These are phyloP conservation scores for Brachypterus glaber DNA, from an alignment of 2,888 invertebrate species.

Conservation along the genomic window DNA sequence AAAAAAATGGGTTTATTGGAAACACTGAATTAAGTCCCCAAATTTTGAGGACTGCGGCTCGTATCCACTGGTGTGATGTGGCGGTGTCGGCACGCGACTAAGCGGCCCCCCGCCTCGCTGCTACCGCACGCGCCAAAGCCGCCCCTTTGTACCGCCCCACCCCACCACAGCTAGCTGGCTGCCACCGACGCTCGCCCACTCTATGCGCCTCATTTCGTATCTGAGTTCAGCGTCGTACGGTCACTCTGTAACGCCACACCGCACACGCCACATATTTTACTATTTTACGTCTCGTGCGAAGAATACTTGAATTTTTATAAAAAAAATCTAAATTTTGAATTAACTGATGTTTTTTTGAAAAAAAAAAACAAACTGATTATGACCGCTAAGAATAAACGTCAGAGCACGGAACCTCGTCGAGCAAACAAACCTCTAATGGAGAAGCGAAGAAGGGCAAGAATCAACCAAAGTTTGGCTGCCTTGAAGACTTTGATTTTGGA, in stretches of 20 bases:
- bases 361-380: slow-evolving; percentile 28
- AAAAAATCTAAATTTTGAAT: background rate
- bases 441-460: slow-evolving; percentile 62
- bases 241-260: slow-evolving; percentile 7
- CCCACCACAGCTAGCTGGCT: slow-evolving; percentile 18
- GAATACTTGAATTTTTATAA: too few relatives aligned
- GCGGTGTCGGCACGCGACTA: slow-evolving; percentile 44
- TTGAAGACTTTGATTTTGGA: slow-evolving; percentile 63
- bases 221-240: slow-evolving; percentile 8
- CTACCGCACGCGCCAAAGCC: slow-evolving; percentile 33
- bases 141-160: slow-evolving; percentile 20
- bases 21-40: slow-evolving; percentile 16
- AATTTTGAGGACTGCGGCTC: slow-evolving; percentile 30
- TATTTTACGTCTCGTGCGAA: slow-evolving; percentile 15
- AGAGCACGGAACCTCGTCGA: slow-evolving; percentile 42
- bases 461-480: slow-evolving; percentile 64
- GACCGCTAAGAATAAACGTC: slow-evolving; percentile 37
- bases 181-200: slow-evolving; percentile 18
- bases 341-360: too few relatives aligned
- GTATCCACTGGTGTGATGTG: slow-evolving; percentile 39
- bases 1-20: slow-evolving; percentile 1
- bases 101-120: slow-evolving; percentile 31
- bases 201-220: slow-evolving; percentile 17
- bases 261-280: background rate
- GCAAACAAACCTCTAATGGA: slow-evolving; percentile 74